Evolutionary conservation across 2,888 invertebrate genomes (phyloP).

Genomic region (Tenthredo notha): DNA sequence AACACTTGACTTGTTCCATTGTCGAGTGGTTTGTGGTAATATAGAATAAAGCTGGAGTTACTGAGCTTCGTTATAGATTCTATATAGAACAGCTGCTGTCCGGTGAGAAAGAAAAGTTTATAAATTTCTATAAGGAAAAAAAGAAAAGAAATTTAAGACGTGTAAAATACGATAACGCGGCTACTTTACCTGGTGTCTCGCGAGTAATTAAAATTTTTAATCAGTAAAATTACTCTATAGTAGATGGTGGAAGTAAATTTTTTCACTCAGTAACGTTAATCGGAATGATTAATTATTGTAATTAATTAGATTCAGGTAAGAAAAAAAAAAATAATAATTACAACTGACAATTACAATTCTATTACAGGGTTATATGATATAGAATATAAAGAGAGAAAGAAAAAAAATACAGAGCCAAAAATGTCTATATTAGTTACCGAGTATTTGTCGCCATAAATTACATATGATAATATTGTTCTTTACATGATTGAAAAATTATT

Average conservation of each 20-base stretch:
- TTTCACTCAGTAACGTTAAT: not conserved
- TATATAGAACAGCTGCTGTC: not conserved
- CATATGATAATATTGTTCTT: not conserved
- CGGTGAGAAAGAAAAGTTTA: not conserved
- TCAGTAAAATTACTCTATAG: not conserved
- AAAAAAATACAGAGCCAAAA: constrained; percentile 6
- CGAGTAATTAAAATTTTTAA: not conserved
- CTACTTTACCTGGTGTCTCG: constrained; percentile 21
- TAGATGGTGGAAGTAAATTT: not conserved
- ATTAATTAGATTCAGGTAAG: not conserved
- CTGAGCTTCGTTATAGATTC: not conserved
- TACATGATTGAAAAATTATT: not conserved
- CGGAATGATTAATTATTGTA: not conserved
- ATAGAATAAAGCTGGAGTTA: not conserved
- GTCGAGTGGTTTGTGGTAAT: constrained; percentile 10
- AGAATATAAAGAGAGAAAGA: not conserved
- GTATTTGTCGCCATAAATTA: constrained; percentile 21
- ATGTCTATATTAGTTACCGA: constrained; percentile 21
- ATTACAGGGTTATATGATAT: constrained; percentile 44
- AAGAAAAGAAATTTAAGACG: not conserved
- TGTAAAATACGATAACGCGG: constrained; percentile 21
- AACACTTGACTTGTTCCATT: constrained; percentile 2
- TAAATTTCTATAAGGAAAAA: not conserved
- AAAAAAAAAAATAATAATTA: too few relatives aligned
- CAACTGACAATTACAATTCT: constrained; percentile 23